phyloP scores from a whole-genome alignment of 2,113 vertebrate genomes.

The Vireo altiloquus region DNA sequence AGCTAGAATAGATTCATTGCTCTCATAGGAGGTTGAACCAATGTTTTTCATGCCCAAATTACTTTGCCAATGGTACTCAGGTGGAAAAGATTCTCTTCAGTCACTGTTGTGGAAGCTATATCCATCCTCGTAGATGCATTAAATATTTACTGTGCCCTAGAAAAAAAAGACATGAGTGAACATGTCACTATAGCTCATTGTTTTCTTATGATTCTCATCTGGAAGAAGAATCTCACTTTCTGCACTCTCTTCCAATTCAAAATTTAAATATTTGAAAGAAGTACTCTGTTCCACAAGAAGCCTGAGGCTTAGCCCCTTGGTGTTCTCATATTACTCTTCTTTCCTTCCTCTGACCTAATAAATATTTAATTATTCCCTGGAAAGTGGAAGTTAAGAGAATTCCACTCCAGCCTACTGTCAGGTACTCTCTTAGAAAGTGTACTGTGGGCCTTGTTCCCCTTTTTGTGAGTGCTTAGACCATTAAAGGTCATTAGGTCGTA shows the following conservation, averaged over 20 bases:
- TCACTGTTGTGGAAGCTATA: not conserved
- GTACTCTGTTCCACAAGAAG: not conserved
- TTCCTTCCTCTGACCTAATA: not conserved
- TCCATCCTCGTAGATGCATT: not conserved
- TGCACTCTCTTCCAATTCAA: not conserved
- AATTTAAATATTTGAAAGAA: slow-evolving; percentile 23
- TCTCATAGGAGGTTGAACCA: not conserved
- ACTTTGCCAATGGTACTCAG: not conserved
- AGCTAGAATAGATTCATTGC: not conserved
- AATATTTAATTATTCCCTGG: slow-evolving; percentile 19
- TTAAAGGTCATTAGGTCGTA: not conserved
- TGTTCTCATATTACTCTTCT: not conserved
- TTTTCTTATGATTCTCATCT: not conserved
- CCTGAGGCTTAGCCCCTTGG: not conserved
- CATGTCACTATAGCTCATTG: not conserved
- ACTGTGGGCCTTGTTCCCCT: not conserved
- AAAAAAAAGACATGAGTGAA: not conserved
- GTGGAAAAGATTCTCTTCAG: not conserved
- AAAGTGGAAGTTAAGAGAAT: not conserved
- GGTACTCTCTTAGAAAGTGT: not conserved
- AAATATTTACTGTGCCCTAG: not conserved
- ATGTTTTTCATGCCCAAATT: not conserved
- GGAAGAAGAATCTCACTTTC: not conserved
- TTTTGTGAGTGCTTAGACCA: not conserved
- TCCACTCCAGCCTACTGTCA: not conserved